A percentile compares a stretch with the other conserved stretches of the same genome.
These are phyloP conservation scores for Metallyticus violacea DNA, from an alignment of 2,888 invertebrate genomes.

Conservation along the genomic window DNA sequence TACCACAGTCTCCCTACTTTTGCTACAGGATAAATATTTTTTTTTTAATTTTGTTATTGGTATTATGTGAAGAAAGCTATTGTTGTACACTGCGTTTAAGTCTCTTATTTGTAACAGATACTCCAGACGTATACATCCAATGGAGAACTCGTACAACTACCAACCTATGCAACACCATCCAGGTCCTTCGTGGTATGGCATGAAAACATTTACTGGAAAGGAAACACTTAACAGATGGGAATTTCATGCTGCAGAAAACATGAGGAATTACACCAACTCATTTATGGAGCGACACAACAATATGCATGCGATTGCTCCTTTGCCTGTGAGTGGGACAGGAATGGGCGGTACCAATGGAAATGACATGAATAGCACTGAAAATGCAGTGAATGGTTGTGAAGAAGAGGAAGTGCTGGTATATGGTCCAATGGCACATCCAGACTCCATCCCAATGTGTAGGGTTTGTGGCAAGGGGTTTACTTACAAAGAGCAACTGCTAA, in stretches of 20 bases:
- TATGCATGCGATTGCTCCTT: background rate
- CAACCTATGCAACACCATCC: background rate
- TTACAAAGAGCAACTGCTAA: background rate
- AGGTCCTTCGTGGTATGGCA: background rate
- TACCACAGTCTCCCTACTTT: too few species aligned
- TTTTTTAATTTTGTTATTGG: too few species aligned
- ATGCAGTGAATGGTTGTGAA: background rate
- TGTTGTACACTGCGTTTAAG: background rate
- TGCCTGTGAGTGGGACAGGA: background rate
- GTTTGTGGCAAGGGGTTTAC: slow-evolving; percentile 5
- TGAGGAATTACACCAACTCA: background rate
- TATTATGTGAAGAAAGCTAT: too few species aligned
- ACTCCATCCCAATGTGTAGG: background rate
- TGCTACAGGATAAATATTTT: too few species aligned
- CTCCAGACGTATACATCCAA: background rate
- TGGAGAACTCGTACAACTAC: background rate
- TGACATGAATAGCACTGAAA: background rate
- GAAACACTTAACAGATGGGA: slow-evolving; percentile 13
- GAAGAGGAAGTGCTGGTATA: background rate
- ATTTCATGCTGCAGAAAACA: background rate
- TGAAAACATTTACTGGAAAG: slow-evolving; percentile 7
- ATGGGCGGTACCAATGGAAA: background rate
- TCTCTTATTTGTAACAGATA: background rate
- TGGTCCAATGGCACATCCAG: slow-evolving; percentile 6
- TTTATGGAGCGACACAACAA: background rate